These are phyloP conservation scores for Phrynosoma blainvillii DNA, from an alignment of 2,113 vertebrate species.

Conservation along the genomic window DNA sequence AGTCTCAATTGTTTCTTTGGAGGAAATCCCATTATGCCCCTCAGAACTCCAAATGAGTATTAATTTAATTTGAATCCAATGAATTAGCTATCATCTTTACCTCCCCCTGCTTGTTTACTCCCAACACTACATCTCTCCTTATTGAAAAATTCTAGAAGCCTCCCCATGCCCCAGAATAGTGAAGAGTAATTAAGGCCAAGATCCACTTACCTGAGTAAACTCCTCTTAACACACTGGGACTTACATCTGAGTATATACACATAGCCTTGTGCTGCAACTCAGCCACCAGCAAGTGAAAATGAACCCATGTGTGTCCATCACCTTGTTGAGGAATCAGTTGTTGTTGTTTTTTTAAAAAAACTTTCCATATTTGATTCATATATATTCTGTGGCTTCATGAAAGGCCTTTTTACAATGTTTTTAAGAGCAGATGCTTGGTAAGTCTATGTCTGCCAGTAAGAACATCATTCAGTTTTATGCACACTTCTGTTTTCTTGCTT, in stretches of 20 bases:
- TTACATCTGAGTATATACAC: background rate
- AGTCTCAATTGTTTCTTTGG: too few relatives aligned
- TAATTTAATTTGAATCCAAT: too few relatives aligned
- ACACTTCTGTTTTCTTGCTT: constrained; percentile 75
- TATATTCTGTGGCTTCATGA: constrained; percentile 48
- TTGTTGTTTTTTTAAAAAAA: constrained; percentile 36
- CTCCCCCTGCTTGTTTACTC: too few relatives aligned
- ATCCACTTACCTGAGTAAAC: background rate
- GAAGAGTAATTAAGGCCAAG: too few relatives aligned
- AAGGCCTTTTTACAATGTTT: constrained; percentile 41
- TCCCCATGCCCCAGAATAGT: too few relatives aligned
- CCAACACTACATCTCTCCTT: too few relatives aligned
- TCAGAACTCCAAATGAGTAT: too few relatives aligned
- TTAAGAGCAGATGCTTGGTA: constrained; percentile 70
- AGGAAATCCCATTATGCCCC: too few relatives aligned
- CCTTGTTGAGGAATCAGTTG: background rate
- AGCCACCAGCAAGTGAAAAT: background rate
- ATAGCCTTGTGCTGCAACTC: background rate
- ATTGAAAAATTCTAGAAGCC: too few relatives aligned
- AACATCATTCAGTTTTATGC: constrained; percentile 81
- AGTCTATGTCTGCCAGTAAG: constrained; percentile 76
- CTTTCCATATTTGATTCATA: constrained; percentile 28
- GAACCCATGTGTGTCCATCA: background rate
- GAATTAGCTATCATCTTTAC: too few relatives aligned
- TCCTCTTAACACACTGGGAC: background rate